phyloP scores from a whole-genome alignment of 2,888 invertebrate species.

The Mechanitis mazaeus region DNA sequence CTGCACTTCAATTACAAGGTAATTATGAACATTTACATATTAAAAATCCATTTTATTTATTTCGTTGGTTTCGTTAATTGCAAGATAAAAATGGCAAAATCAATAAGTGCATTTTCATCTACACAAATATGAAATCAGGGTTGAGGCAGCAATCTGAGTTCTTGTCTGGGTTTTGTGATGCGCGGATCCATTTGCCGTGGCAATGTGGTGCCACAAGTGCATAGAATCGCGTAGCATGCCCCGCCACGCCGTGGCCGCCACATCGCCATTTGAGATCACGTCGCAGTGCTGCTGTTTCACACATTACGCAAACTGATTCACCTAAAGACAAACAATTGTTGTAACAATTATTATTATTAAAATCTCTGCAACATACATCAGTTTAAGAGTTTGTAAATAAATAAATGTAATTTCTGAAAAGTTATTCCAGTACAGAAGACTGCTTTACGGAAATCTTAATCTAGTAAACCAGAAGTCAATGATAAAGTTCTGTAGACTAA shows the following conservation, averaged over 20 bases:
- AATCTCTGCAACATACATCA: too few species aligned
- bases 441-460: too few species aligned
- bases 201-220: slow-evolving; percentile 91
- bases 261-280: slow-evolving; percentile 86
- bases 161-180: slow-evolving; percentile 52
- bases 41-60: too few species aligned
- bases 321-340: slow-evolving; percentile 66
- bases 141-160: slow-evolving; percentile 56
- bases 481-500: slow-evolving; percentile 39
- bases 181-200: slow-evolving; percentile 90
- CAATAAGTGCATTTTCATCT: slow-evolving; percentile 23
- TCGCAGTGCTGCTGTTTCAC: slow-evolving; percentile 88
- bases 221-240: slow-evolving; percentile 87
- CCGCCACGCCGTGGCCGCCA: slow-evolving; percentile 88
- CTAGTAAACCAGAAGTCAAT: background rate
- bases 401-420: too few species aligned
- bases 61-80: background rate
- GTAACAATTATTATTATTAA: too few species aligned
- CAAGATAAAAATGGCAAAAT: background rate
- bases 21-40: too few species aligned
- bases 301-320: slow-evolving; percentile 86
- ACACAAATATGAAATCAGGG: slow-evolving; percentile 71
- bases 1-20: too few species aligned
- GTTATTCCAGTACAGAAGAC: too few species aligned
- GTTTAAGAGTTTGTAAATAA: too few species aligned